Percentiles rank a stretch among this genome's conserved stretches.
These are phyloP conservation scores for Agrenia bidenticulata DNA, from an alignment of 2,888 invertebrate genomes.

Conservation along the genomic window DNA sequence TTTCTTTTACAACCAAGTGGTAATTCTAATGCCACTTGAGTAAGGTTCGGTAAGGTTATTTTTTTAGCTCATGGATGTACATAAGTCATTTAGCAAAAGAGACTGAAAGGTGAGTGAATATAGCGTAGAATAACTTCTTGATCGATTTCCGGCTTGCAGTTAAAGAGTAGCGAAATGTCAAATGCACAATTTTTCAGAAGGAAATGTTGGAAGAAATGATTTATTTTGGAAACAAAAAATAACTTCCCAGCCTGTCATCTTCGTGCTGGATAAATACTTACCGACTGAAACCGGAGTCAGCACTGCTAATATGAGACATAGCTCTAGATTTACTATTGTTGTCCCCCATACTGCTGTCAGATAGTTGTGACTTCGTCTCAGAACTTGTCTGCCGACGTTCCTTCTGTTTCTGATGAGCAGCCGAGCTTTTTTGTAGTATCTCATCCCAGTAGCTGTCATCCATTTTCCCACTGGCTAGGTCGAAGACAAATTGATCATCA, in stretches of 20 bases:
- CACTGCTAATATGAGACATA: conserved; percentile 51
- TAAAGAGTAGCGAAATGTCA: too few relatives aligned
- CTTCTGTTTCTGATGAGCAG: conserved; percentile 22
- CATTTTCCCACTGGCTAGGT: conserved; percentile 27
- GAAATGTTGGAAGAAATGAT: too few relatives aligned
- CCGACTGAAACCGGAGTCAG: conserved; percentile 52
- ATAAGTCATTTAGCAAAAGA: too few relatives aligned
- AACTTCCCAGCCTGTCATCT: too few relatives aligned
- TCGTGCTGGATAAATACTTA: conserved; percentile 28
- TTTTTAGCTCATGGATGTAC: too few relatives aligned
- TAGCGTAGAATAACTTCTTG: too few relatives aligned
- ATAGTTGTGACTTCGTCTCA: conserved; percentile 18
- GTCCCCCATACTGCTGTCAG: conserved; percentile 39
- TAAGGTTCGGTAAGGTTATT: too few relatives aligned
- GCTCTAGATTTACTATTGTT: conserved; percentile 44
- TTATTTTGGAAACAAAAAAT: too few relatives aligned
- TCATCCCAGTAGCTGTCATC: conserved; percentile 51
- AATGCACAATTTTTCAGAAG: too few relatives aligned
- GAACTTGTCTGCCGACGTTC: conserved; percentile 15
- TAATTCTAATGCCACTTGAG: neutral
- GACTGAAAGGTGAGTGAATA: too few relatives aligned
- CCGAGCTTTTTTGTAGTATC: conserved; percentile 41
- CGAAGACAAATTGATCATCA: conserved; percentile 26
- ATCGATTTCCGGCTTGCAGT: too few relatives aligned
- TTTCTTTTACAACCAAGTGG: neutral